These are phyloP conservation scores for Azorinus chamasolen DNA, from an alignment of 2,888 invertebrate species.

Conservation along the genomic window DNA sequence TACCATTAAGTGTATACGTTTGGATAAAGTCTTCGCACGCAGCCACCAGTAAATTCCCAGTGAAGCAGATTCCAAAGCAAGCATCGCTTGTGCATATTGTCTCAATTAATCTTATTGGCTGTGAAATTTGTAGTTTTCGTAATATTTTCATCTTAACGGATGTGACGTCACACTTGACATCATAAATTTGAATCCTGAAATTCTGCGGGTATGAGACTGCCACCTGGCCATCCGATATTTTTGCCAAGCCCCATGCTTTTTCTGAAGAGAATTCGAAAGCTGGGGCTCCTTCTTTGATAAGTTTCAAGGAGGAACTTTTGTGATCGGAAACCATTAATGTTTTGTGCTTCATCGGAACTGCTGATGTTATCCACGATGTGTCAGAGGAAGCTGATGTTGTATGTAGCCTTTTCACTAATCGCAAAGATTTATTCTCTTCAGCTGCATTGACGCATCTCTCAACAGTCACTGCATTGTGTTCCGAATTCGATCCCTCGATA, in stretches of 20 bases:
- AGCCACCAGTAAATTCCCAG: constrained; percentile 21
- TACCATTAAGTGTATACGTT: constrained; percentile 39
- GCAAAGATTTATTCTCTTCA: no score
- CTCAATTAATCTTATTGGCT: constrained; percentile 24
- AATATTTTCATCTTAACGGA: constrained; percentile 37
- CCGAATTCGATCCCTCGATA: no score
- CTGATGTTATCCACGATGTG: constrained; percentile 32
- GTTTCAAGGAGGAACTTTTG: constrained; percentile 22
- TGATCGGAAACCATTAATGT: constrained; percentile 35
- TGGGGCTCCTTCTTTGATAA: constrained; percentile 23
- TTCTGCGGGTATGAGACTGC: constrained; percentile 59
- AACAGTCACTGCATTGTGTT: no score
- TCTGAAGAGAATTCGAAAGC: constrained; percentile 16
- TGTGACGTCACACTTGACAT: constrained; percentile 27
- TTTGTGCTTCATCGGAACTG: constrained; percentile 4
- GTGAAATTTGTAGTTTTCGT: neutral
- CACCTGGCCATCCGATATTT: constrained; percentile 19
- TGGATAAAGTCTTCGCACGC: constrained; percentile 51
- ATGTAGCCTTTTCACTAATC: neutral
- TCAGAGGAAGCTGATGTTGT: neutral
- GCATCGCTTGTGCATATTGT: constrained; percentile 13
- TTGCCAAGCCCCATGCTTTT: constrained; percentile 45
- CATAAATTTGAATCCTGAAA: constrained; percentile 35
- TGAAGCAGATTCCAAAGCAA: constrained; percentile 45
- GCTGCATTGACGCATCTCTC: no score